phyloP scores from a whole-genome alignment of 2,888 invertebrate genomes.

The Eupithecia insigniata region DNA sequence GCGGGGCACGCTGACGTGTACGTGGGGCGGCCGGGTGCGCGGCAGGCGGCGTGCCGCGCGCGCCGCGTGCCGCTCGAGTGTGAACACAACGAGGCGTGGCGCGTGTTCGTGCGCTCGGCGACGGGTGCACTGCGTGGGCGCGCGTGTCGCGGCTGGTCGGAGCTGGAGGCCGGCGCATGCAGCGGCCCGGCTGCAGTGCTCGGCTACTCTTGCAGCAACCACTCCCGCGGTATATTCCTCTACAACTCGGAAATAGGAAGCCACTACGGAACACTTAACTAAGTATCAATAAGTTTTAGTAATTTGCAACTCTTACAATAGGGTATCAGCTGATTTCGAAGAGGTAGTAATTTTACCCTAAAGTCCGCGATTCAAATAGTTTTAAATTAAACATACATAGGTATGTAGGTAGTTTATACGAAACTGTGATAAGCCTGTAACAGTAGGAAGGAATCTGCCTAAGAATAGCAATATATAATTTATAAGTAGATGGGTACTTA shows the following conservation, averaged over 20 bases:
- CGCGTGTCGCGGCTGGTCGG: conserved; percentile 60
- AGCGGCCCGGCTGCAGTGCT: conserved; percentile 57
- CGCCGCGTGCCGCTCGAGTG: conserved; percentile 66
- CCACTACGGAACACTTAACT: not conserved
- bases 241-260: conserved; percentile 47
- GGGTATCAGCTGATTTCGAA: no score
- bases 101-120: conserved; percentile 57
- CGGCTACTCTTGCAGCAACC: conserved; percentile 59
- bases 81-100: conserved; percentile 74
- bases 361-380: no score
- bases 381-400: no score
- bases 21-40: conserved; percentile 62
- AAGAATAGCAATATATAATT: no score
- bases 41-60: conserved; percentile 64
- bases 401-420: no score
- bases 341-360: no score
- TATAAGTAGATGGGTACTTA: no score
- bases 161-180: conserved; percentile 58
- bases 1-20: conserved; percentile 73
- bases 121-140: not conserved
- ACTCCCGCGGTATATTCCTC: conserved; percentile 63
- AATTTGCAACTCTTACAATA: no score
- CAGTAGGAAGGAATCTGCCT: no score
- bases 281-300: no score
- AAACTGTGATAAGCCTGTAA: no score